Conservation (phyloP, 2,888 invertebrate species). For the Nineta flava region DNA sequence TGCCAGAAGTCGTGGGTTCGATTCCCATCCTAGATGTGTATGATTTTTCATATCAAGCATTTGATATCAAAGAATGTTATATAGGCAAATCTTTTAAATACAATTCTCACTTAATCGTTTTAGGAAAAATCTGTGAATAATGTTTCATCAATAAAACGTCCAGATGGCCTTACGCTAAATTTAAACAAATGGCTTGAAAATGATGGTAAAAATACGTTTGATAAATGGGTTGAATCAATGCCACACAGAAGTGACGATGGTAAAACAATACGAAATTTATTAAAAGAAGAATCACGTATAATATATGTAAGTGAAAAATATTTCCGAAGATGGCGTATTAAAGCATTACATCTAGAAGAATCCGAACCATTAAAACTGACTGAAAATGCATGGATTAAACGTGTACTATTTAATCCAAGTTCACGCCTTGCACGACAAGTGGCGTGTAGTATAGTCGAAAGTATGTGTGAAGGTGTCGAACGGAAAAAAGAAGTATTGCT, state of each 20-base stretch:
- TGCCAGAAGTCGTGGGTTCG: no score
- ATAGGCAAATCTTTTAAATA: neutral
- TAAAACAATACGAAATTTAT: conserved; percentile 23
- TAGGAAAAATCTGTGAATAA: conserved; percentile 33
- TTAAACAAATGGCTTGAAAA: conserved; percentile 58
- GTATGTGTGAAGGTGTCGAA: conserved; percentile 53
- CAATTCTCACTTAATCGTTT: conserved; percentile 9
- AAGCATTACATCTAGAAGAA: conserved; percentile 21
- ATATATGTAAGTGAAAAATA: conserved; percentile 63
- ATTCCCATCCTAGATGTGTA: no score
- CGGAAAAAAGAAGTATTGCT: conserved; percentile 62
- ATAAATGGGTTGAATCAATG: conserved; percentile 53
- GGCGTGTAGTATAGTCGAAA: conserved; percentile 76
- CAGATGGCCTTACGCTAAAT: conserved; percentile 49
- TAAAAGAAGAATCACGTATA: conserved; percentile 14
- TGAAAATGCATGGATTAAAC: conserved; percentile 72
- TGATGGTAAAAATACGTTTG: conserved; percentile 49
- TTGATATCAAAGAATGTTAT: no score
- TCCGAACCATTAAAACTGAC: conserved; percentile 43
- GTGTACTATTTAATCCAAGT: conserved; percentile 84
- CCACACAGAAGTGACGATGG: conserved; percentile 28
- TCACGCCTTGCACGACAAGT: conserved; percentile 78
- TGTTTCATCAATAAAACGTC: conserved; percentile 29
- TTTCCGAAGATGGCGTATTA: conserved; percentile 46
- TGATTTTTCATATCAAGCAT: no score